phyloP scores from a whole-genome alignment of 2,888 invertebrate genomes.

The Arctia plantaginis region DNA sequence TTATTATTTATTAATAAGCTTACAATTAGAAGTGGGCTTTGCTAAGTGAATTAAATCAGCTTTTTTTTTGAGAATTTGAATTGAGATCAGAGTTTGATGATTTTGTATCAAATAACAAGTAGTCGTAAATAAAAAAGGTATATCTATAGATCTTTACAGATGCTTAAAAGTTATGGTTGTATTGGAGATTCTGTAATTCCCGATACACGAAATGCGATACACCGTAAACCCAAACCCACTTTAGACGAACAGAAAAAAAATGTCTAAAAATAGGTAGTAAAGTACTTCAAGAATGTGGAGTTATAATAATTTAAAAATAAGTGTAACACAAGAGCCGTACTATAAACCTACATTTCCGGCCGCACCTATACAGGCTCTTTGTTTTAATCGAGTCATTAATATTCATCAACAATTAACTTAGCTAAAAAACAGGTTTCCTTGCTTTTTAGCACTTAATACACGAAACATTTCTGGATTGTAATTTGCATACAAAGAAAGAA shows the following conservation, averaged over 20 bases:
- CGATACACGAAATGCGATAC: background rate
- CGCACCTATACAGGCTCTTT: conserved; percentile 28
- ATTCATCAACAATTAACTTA: conserved; percentile 54
- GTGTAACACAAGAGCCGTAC: conserved; percentile 24
- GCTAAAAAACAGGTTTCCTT: conserved; percentile 47
- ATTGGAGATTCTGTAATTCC: background rate
- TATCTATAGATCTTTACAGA: background rate
- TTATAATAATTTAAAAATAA: conserved; percentile 2
- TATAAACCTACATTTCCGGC: conserved; percentile 39
- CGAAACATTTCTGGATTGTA: conserved; percentile 52
- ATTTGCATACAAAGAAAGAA: conserved; percentile 53
- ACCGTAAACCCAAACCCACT: background rate
- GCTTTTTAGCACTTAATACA: conserved; percentile 52
- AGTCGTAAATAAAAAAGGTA: no score
- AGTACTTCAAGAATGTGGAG: background rate
- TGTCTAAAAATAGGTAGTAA: background rate
- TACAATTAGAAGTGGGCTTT: no score
- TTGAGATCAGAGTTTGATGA: background rate
- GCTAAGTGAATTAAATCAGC: no score
- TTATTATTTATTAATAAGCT: no score
- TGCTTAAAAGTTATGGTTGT: background rate
- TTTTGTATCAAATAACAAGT: no score
- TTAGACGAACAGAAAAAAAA: background rate
- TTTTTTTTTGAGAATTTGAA: no score
- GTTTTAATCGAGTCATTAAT: conserved; percentile 48